Conservation (phyloP, 1,140 invertebrate genomes). For the Ridgeia piscesae region DNA sequence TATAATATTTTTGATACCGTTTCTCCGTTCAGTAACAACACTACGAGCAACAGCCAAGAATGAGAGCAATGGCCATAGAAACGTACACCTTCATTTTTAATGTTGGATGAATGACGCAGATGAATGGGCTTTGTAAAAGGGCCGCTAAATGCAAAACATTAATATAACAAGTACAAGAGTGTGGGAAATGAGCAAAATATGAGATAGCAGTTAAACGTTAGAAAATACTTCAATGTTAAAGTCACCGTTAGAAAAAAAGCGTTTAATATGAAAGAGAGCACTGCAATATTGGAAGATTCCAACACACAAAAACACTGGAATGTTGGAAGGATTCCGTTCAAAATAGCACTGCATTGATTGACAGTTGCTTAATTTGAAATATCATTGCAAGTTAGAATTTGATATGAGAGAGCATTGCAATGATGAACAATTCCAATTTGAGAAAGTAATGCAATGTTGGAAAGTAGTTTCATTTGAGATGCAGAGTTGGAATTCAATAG, state of each 20-base stretch:
- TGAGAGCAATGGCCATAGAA: not conserved
- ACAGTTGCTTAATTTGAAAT: not conserved
- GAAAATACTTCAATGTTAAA: not conserved
- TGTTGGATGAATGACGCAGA: not conserved
- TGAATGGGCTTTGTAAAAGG: not conserved
- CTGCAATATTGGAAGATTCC: no score
- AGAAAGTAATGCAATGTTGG: not conserved
- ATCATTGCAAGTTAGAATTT: not conserved
- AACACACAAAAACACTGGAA: not conserved
- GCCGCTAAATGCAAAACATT: not conserved
- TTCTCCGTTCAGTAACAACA: not conserved
- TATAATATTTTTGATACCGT: not conserved
- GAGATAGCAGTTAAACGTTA: not conserved
- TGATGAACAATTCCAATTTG: not conserved
- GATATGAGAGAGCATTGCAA: not conserved
- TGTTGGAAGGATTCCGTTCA: not conserved
- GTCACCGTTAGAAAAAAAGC: not conserved
- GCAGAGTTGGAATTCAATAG: not conserved
- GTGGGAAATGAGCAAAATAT: not conserved
- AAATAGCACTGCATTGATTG: no score
- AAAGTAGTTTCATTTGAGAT: no score
- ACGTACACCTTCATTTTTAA: not conserved
- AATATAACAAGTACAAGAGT: not conserved
- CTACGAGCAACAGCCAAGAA: not conserved
- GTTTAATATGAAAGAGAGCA: not conserved